Evolutionary conservation across 2,888 invertebrate genomes (phyloP), one percentile per base, ranked within the genome.

Genomic region (Bimastos eiseni): DNA sequence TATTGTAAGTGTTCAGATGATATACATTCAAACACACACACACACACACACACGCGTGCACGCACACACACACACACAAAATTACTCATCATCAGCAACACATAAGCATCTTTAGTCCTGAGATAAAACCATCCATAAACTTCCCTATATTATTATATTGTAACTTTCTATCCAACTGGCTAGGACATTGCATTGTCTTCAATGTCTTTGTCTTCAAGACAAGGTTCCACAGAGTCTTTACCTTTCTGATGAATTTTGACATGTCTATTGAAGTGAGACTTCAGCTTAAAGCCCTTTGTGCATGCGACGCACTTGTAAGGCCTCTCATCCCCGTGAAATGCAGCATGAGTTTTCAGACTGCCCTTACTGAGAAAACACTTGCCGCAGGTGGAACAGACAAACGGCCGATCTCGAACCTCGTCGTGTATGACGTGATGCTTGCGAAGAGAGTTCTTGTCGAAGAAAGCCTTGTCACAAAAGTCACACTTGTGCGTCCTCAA

Each of bases 371-470:
- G 37, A 24, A 86, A 86, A 5, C 86, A 24, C 37, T 86, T 86
- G 0, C 86, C 86, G 37, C 86, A 86, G 19, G 37, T 36, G 36
- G 37, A 34, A 86, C 86, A 86, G 37, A 86, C 86, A 36, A 86
- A 86, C 21, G 86, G 37, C 34, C 86, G 86, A 86, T 34, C 34
- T 34, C 86, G 86, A 36, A 37, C 19, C 86, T 86, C 37, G 86
- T 86, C 17, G 11, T 86, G 86, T 36, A 86, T 86, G 2, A 36
- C 19, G 13, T 33, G 86, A 86, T 86, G 86, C 86, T 86, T 86
- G 37, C 86, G 86, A 86, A 86, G 86, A 17, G 36, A 86, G 86
- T 86, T 86, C 86, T 86, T 86, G 86, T 86, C 86, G n/a, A 86
- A 86, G 86, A 86, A 86, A 1, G 86, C 86, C 37, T 86, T 86